These are phyloP conservation scores for Podiceps cristatus DNA, from an alignment of 2,113 vertebrate genomes.

Conservation along the genomic window DNA sequence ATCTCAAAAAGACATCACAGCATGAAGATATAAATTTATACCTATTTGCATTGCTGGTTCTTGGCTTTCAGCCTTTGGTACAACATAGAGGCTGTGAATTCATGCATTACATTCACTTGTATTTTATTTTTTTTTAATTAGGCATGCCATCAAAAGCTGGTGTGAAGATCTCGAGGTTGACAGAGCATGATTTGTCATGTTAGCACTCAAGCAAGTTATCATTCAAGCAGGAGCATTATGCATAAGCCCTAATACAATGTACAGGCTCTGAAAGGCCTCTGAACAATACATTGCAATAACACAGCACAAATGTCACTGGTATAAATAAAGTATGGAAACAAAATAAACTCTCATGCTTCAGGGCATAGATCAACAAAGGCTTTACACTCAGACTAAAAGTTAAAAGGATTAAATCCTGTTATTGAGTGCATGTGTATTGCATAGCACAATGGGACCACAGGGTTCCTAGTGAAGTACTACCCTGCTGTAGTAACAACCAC, in stretches of 20 bases:
- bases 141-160: neutral
- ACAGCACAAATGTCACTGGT: neutral
- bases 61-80: neutral
- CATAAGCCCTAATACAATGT: neutral
- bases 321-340: constrained; percentile 6
- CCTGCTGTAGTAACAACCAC: neutral
- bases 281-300: neutral
- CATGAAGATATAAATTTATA: neutral
- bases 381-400: neutral
- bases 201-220: neutral
- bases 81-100: neutral
- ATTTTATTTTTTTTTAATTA: neutral
- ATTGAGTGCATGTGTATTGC: neutral
- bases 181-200: neutral
- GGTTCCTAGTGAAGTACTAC: neutral
- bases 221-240: neutral
- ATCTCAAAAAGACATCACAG: neutral
- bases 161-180: neutral
- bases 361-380: neutral
- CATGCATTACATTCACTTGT: neutral
- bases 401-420: neutral
- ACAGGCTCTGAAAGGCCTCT: neutral
- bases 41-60: neutral
- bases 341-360: neutral
- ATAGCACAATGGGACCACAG: neutral